These are phyloP conservation scores for Sternotherus odoratus DNA, from an alignment of 2,797 vertebrate species.

Conservation along the genomic window DNA sequence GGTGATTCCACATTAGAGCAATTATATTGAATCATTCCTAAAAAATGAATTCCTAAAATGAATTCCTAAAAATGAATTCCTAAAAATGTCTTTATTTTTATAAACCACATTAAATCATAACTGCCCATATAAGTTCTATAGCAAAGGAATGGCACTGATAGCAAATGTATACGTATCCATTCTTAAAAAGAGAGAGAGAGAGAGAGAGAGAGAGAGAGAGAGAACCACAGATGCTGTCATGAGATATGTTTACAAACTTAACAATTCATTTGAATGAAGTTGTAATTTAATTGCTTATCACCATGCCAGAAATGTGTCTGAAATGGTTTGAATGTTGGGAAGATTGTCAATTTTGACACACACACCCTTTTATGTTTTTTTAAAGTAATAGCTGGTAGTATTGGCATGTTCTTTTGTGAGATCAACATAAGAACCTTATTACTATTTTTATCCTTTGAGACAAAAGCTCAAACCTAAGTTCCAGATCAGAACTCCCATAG, in stretches of 20 bases:
- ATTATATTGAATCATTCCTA: not conserved
- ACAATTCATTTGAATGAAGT: not conserved
- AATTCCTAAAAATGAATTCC: not conserved
- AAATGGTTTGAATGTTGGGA: not conserved
- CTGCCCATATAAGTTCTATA: not conserved
- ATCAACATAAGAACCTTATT: not conserved
- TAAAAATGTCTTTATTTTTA: no score
- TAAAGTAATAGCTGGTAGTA: not conserved
- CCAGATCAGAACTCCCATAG: not conserved
- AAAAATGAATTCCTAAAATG: not conserved
- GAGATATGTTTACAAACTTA: not conserved
- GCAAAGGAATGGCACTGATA: not conserved
- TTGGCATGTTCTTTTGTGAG: not conserved
- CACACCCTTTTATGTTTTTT: not conserved
- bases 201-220: not conserved
- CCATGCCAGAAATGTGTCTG: not conserved
- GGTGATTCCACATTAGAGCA: not conserved
- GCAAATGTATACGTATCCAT: not conserved
- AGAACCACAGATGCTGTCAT: not conserved
- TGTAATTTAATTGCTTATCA: not conserved
- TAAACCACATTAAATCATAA: not conserved
- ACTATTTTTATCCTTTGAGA: not conserved
- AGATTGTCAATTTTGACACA: not conserved
- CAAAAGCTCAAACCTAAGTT: not conserved
- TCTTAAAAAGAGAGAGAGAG: not conserved